Base-by-base conservation (phyloP, 2,797 vertebrate genomes). In the Nannoperca obscura region DNA sequence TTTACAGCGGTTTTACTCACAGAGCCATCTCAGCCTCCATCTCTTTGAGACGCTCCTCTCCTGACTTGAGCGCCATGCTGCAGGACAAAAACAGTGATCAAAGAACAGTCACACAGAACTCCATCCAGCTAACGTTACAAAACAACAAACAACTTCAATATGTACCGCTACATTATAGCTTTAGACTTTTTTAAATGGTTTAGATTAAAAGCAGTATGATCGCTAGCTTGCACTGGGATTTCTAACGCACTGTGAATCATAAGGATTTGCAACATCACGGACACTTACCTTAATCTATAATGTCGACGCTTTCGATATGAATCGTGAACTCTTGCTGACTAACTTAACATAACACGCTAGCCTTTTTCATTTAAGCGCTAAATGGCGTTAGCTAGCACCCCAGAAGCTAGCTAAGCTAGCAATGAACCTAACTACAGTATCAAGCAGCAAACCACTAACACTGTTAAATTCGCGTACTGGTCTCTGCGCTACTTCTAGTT, bases 1-100 rank as follows among this genome's bases (percentile, higher is more conserved):
- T 13, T 52, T 17, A 1, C 9, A 27, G 5, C 3, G 7, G 13
- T 7, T 34, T 27, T 88, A 96, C 97, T 97, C 88, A 98, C 97
- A 98, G 94, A 47, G 97, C 97, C 97, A 97, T 97, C 91, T 98
- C 97, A 4, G 97, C 97, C 94, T 98, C 97, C 97, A 97, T 98
- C 93, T 97, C 97, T 71, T 97, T 97, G 85, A 98, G 82, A 53
- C 96, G 96, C 65, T 97, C 96, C 84, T 97, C 96, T 68, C 97
- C 97, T 12, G 95, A 96, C 65, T 97, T 97, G 34, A 95, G 90
- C 66, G 95, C 93, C 95, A 96, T 95, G 63, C 86, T 92, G 36
- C 0, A 10, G 52, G 10, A 71, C 24, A 82, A 20, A 64, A 40
- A 74, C 36, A 76, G 0, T 30, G 7, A 40, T 46, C 44, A 40